Conservation (phyloP, 2,888 invertebrate genomes). For the Campopleginae sp. region DNA sequence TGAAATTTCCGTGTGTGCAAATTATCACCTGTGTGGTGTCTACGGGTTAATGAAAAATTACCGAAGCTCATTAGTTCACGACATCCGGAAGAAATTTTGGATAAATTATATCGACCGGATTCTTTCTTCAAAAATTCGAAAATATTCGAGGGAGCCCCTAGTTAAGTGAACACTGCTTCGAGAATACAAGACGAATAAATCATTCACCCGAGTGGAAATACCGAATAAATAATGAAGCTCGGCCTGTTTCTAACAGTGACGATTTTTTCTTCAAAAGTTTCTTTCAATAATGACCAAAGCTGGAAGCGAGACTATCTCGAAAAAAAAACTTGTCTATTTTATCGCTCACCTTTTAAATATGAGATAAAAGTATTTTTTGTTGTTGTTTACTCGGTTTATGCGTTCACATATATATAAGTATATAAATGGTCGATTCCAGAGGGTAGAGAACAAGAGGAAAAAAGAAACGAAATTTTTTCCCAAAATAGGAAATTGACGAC, state of each 20-base stretch:
- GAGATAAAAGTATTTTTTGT: slow-evolving; percentile 47
- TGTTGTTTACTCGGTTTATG: slow-evolving; percentile 17
- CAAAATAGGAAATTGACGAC: slow-evolving; percentile 57
- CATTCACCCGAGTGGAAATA: not conserved
- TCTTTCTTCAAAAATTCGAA: not conserved
- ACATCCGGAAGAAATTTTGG: not conserved
- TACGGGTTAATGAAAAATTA: not conserved
- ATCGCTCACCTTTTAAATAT: slow-evolving; percentile 46
- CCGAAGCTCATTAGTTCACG: not conserved
- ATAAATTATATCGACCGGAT: not conserved
- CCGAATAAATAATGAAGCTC: slow-evolving; percentile 7
- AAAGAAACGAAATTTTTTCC: slow-evolving; percentile 21
- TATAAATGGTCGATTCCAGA: slow-evolving; percentile 44
- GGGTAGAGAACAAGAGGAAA: slow-evolving; percentile 31
- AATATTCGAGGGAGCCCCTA: not conserved
- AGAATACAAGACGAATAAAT: not conserved
- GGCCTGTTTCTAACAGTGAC: not conserved
- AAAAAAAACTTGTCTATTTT: slow-evolving; percentile 26
- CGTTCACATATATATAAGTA: not conserved
- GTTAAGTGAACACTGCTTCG: not conserved
- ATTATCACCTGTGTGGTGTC: no score
- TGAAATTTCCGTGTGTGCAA: no score
- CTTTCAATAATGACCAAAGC: slow-evolving; percentile 13
- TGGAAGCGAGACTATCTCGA: not conserved
- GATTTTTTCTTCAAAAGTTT: slow-evolving; percentile 7